Base-by-base conservation (phyloP, 2,888 invertebrate genomes). In the Dimorphilus gyrociliatus region DNA sequence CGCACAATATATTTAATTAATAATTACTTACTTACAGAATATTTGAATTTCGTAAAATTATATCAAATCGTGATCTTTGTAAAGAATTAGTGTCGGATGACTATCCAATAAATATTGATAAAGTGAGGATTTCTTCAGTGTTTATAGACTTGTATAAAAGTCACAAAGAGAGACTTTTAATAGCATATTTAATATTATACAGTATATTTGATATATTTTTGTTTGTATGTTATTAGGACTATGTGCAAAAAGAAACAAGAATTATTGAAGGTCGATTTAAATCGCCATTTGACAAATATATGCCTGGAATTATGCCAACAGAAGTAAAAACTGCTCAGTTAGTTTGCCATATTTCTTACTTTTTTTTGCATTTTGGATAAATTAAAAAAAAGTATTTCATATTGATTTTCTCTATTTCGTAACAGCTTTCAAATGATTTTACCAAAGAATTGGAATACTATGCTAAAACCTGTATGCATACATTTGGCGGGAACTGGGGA, bases 401-500 rank as follows among this genome's bases (percentile, higher is more conserved):
- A 13, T 15, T 16, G 15, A 19, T 6, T 33, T 33, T n/a, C 13
- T 16, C 12, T n/a, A 5, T 19, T 29, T 33, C 27, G 10, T 37
- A 31, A 13, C 34, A 61, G 60, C 35, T 64, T 64, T 44, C 62
- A 65, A 44, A 71, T 81, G 37, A 53, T 90, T 19, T 54, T 90
- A 41, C 90, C 90, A 0, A 66, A 72, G 17, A 72, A 74, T 45
- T 90, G 88, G 86, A 63, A 57, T 30, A 69, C 69, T 8, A 70
- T 33, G 67, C 32, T 45, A 16, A 49, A 50, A 33, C 65, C 68
- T 13, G 70, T 92, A 21, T 90, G 90, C 59, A 70, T 97, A 40
- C 92, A 94, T 55, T 69, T 94, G 42, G 92, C 94, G 17, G 92
- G 92, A 18, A 97, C 97, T 24, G 97, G 94, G 25, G 94, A 97